phyloP scores from a whole-genome alignment of 2,888 invertebrate genomes.

The Pristionchus arcanus region DNA sequence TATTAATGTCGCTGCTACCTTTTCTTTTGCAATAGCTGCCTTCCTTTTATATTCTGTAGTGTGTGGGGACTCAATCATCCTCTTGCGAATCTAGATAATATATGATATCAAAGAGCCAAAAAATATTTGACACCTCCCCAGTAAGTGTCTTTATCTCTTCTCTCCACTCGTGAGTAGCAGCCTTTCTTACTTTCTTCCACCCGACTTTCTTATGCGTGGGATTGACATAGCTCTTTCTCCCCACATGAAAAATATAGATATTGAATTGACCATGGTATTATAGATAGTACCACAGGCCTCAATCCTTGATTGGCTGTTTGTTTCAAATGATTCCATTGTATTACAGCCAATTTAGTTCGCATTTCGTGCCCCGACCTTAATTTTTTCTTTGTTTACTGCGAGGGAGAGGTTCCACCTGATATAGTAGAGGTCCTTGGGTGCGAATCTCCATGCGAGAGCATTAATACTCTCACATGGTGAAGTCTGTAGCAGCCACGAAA shows the following conservation, averaged over 20 bases:
- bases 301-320: not conserved
- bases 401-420: not conserved
- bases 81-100: too few species aligned
- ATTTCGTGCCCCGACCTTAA: not conserved
- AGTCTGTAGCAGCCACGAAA: not conserved
- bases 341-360: not conserved
- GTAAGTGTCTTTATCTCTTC: not conserved
- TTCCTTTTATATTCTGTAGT: too few species aligned
- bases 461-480: slow-evolving; percentile 14
- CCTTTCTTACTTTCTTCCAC: not conserved
- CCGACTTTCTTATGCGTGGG: not conserved
- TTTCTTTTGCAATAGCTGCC: too few species aligned
- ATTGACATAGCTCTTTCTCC: not conserved
- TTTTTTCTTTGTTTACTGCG: not conserved
- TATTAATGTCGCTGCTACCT: too few species aligned
- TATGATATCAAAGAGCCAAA: too few species aligned
- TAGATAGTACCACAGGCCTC: not conserved
- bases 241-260: not conserved
- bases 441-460: not conserved
- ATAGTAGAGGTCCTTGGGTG: not conserved
- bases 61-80: too few species aligned
- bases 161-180: not conserved
- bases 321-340: not conserved
- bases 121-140: too few species aligned
- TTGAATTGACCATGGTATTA: not conserved